A percentile compares a stretch with the other conserved stretches of the same genome.
These are phyloP conservation scores for Synanceia verrucosa DNA, from an alignment of 2,797 vertebrate genomes.

Conservation along the genomic window DNA sequence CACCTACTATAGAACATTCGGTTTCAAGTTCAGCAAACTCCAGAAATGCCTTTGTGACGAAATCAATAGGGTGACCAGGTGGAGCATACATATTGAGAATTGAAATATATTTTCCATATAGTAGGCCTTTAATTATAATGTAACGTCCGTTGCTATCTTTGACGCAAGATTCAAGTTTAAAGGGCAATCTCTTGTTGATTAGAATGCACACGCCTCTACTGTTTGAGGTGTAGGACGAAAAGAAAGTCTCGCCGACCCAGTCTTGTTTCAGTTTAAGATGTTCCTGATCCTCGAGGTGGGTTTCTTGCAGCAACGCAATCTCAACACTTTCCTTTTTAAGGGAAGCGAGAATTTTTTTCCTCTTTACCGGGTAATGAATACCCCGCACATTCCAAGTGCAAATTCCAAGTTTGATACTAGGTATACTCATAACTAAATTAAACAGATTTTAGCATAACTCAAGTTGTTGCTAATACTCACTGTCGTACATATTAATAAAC, in stretches of 20 bases:
- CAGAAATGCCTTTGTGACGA: background rate
- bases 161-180: background rate
- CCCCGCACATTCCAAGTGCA: background rate
- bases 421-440: background rate
- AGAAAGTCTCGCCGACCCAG: background rate
- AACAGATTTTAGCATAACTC: background rate
- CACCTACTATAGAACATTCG: background rate
- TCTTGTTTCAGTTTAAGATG: background rate
- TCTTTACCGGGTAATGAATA: background rate
- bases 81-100: too few relatives aligned
- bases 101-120: too few relatives aligned
- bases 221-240: background rate
- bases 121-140: background rate
- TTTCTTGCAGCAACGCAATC: background rate
- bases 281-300: background rate
- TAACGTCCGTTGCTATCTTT: background rate
- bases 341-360: background rate
- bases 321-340: background rate
- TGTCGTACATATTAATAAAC: background rate
- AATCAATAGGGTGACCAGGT: too few relatives aligned
- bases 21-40: background rate
- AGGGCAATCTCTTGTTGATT: background rate
- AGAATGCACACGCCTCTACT: background rate
- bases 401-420: background rate
- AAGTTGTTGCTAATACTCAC: background rate